These are phyloP conservation scores for Drosophila obscura DNA, from an alignment of 1,140 invertebrate species.

Conservation along the genomic window DNA sequence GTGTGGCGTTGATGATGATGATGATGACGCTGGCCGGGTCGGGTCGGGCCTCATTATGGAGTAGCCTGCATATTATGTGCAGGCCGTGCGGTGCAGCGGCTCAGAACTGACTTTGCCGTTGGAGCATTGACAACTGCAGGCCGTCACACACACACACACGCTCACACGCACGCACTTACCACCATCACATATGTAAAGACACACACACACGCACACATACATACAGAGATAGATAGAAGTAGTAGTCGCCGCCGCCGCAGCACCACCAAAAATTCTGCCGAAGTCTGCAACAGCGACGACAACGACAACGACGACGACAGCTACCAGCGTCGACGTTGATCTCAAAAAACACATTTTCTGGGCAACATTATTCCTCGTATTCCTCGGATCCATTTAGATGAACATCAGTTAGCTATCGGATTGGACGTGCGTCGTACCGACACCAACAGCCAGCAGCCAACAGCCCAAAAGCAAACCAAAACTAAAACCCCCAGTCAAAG, in stretches of 20 bases:
- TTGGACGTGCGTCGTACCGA: conserved; percentile 75
- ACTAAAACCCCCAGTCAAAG: conserved; percentile 3
- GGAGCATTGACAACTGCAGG: conserved; percentile 68
- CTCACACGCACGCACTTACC: conserved; percentile 3
- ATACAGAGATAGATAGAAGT: conserved; percentile 14
- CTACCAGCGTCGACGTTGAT: conserved; percentile 56
- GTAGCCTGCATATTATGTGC: conserved; percentile 77
- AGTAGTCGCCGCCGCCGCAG: conserved; percentile 20
- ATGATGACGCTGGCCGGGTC: conserved; percentile 45
- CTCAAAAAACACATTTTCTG: conserved; percentile 78
- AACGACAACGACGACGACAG: neutral
- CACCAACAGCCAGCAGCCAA: conserved; percentile 23
- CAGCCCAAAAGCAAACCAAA: conserved; percentile 13
- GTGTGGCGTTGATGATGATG: conserved; percentile 26
- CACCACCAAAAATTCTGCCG: conserved; percentile 19
- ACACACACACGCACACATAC: conserved; percentile 14
- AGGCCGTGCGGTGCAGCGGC: conserved; percentile 63
- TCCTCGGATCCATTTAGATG: conserved; percentile 84
- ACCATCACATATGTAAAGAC: neutral
- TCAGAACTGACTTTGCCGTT: conserved; percentile 77
- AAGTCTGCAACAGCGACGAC: conserved; percentile 22
- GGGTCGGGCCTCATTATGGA: conserved; percentile 59
- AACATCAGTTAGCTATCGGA: conserved; percentile 84
- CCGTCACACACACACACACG: conserved; percentile 28
- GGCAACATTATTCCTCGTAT: conserved; percentile 83